Percentiles rank a stretch among this genome's conserved stretches.
phyloP scores from a whole-genome alignment of 2,797 vertebrate species.

The Thunnus albacares region DNA sequence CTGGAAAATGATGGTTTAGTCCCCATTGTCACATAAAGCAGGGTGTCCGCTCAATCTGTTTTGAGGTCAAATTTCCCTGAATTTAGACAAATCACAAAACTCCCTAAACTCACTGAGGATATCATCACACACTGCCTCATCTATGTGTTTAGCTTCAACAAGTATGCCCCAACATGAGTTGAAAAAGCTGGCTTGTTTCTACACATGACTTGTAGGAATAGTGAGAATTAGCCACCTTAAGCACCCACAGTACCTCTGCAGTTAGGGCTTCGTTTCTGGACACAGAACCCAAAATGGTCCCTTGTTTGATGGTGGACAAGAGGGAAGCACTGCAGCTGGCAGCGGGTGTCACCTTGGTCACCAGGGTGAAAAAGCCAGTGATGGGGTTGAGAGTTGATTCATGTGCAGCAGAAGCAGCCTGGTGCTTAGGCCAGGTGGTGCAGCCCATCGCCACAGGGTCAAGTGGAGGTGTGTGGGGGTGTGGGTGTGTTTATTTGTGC shows the following conservation, averaged over 20 bases:
- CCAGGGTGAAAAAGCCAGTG: neutral
- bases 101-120: neutral
- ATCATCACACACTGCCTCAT: neutral
- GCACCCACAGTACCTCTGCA: too few relatives aligned
- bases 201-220: too few relatives aligned
- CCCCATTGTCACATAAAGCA: neutral
- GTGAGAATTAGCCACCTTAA: too few relatives aligned
- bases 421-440: neutral
- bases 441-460: too few relatives aligned
- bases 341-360: neutral
- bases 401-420: neutral
- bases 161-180: neutral
- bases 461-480: too few relatives aligned
- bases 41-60: neutral
- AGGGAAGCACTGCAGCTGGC: neutral
- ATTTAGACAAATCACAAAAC: neutral
- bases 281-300: too few relatives aligned
- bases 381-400: neutral
- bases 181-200: too few relatives aligned
- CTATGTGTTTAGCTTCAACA: neutral
- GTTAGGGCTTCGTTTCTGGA: too few relatives aligned
- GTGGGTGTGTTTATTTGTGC: too few relatives aligned
- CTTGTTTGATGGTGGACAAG: too few relatives aligned
- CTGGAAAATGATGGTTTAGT: neutral
- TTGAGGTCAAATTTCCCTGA: neutral